Conservation (phyloP, 2,113 vertebrate genomes). For the Oostethus manadensis region DNA sequence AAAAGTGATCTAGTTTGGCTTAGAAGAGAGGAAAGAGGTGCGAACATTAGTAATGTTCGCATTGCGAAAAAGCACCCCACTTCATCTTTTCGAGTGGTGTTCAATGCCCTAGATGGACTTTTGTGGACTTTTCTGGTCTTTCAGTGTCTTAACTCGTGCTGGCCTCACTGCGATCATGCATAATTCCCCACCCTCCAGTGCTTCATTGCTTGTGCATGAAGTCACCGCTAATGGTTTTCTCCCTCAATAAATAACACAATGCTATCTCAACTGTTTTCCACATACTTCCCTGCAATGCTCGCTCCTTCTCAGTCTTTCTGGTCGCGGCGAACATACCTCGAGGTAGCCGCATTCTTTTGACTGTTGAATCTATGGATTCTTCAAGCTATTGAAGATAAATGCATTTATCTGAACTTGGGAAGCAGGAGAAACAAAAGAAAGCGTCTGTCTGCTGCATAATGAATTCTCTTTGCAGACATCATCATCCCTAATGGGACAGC, state of each 20-base stretch:
- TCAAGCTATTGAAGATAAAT: constrained; percentile 10
- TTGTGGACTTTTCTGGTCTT: neutral
- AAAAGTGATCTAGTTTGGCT: neutral
- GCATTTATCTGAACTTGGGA: constrained; percentile 2
- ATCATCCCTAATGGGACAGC: no score
- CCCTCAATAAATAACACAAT: constrained; percentile 26
- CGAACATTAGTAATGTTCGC: no score
- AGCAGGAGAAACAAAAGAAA: neutral
- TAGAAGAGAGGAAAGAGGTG: neutral
- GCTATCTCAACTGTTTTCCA: constrained; percentile 10
- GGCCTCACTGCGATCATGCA: constrained; percentile 24
- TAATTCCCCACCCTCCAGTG: constrained; percentile 26
- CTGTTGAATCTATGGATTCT: neutral
- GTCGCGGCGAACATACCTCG: neutral
- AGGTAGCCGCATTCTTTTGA: neutral
- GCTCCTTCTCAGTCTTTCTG: neutral
- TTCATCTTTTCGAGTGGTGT: constrained; percentile 1
- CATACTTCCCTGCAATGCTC: constrained; percentile 19
- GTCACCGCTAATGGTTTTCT: constrained; percentile 32
- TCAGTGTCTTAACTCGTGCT: constrained; percentile 6
- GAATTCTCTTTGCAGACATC: neutral
- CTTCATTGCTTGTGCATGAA: constrained; percentile 43
- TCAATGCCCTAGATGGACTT: neutral
- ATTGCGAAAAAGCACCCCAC: neutral
- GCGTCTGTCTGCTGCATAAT: neutral